Evolutionary conservation across 2,888 invertebrate species (phyloP).

Genomic region (Drosophila cracens): DNA sequence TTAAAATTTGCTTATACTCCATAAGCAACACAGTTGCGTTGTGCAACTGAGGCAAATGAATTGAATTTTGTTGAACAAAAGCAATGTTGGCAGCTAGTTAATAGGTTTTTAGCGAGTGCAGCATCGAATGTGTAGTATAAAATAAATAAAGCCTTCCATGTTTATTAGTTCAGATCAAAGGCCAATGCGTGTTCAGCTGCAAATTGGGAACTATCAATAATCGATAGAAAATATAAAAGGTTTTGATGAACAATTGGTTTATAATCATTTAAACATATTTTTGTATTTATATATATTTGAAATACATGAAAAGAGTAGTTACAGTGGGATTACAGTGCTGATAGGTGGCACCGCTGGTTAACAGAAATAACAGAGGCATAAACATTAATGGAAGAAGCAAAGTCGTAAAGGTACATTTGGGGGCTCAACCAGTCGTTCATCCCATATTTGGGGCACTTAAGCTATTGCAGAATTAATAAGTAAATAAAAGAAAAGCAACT

Average conservation of each 20-base stretch:
- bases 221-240: neutral
- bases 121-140: conserved; percentile 17
- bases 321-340: too few relatives aligned
- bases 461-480: neutral
- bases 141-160: conserved; percentile 28
- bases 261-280: neutral
- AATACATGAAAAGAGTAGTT: too few relatives aligned
- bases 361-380: too few relatives aligned
- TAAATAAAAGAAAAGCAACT: neutral
- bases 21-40: conserved; percentile 39
- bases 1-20: conserved; percentile 56
- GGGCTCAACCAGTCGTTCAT: too few relatives aligned
- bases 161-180: neutral
- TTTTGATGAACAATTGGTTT: neutral
- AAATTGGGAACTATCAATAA: neutral
- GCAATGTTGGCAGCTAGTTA: conserved; percentile 12
- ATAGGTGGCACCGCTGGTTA: too few relatives aligned
- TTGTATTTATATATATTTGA: neutral
- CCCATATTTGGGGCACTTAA: too few relatives aligned
- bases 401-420: too few relatives aligned
- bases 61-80: conserved; percentile 34
- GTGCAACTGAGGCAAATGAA: conserved; percentile 30
- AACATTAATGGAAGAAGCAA: too few relatives aligned
- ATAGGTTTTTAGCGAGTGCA: conserved; percentile 16
- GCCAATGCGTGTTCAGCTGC: neutral